Evolutionary conservation across 2,888 invertebrate species (phyloP), one percentile per base, ranked within the genome.

Genomic region (Dynastes hyllus): DNA sequence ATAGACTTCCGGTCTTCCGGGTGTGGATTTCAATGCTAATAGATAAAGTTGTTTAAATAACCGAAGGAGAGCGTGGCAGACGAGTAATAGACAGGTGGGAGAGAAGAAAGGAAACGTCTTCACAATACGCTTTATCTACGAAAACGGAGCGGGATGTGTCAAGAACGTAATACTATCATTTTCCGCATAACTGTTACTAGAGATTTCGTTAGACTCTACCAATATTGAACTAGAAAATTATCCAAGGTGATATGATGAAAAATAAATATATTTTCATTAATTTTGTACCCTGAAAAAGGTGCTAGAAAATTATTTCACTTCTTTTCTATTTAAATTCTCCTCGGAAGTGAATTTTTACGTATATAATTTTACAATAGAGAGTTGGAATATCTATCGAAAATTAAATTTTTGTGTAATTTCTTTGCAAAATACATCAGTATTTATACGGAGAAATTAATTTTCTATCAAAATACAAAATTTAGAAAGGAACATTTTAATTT

Each of bases 61-160:
- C 45, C 53, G 45, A 73, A 73, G 58, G 73, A 73, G 73, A 61
- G 22, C 22, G 61, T 61, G 16, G 40, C 61, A 61, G 81, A 77
- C 76, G 69, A 71, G 81, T 79, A 81, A 82, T 81, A 81, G 80
- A 81, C 80, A 76, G 76, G 40, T 55, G 58, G 76, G 77, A 81
- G 80, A 78, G 78, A 83, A 82, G 78, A 82, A 81, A 80, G 83
- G 82, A 84, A 82, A 83, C 81, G 79, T 78, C 78, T 67, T 79
- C 71, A 84, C 83, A 84, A 83, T 82, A 78, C 81, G 79, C 80
- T 84, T 83, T 83, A 83, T 83, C 83, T 61, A 45, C 61, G 45
- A 40, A 61, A 61, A 73, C n/a, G 16, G 58, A 9, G 40, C 40
- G 81, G 78, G 77, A 77, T 66, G 58, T 73, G 73, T 50, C 69